phyloP scores from a whole-genome alignment of 2,113 vertebrate genomes.

The Hepsetus odoe region DNA sequence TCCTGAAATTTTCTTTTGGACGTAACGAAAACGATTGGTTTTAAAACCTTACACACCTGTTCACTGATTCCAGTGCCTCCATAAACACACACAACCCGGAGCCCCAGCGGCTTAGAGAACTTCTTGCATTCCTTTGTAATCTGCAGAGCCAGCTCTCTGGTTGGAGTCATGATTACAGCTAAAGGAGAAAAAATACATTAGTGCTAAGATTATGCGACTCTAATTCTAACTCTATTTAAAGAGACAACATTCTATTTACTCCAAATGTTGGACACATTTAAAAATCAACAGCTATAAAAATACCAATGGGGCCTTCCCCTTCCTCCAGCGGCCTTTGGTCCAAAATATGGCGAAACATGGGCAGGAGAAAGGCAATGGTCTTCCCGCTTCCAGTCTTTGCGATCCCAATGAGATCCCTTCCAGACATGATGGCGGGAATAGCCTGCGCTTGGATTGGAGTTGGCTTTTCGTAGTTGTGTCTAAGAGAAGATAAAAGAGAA shows the following conservation, averaged over 20 bases:
- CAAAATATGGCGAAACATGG: slow-evolving; percentile 99
- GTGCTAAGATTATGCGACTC: neutral
- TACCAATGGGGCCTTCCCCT: slow-evolving; percentile 93
- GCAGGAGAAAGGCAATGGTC: slow-evolving; percentile 95
- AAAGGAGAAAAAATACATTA: slow-evolving; percentile 28
- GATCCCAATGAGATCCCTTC: slow-evolving; percentile 95
- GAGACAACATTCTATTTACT: no score
- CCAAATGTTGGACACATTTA: no score
- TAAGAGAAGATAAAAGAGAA: slow-evolving; percentile 53
- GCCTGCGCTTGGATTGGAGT: slow-evolving; percentile 97
- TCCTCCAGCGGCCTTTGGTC: slow-evolving; percentile 95
- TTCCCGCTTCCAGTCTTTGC: slow-evolving; percentile 98
- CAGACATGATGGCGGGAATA: slow-evolving; percentile 96
- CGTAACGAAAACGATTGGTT: no score
- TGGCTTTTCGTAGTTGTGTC: slow-evolving; percentile 95
- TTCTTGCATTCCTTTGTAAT: slow-evolving; percentile 99
- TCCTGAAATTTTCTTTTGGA: no score
- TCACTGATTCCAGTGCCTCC: slow-evolving; percentile 99
- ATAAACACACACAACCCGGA: slow-evolving; percentile 97
- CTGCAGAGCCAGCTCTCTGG: slow-evolving; percentile 94
- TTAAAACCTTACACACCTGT: slow-evolving; percentile 77
- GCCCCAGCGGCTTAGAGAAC: slow-evolving; percentile 92
- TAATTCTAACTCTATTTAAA: no score
- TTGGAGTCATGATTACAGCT: slow-evolving; percentile 98
- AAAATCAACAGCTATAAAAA: slow-evolving; percentile 14